Evolutionary conservation across 2,797 vertebrate genomes (phyloP).

Genomic region (Thalassophryne amazonica): DNA sequence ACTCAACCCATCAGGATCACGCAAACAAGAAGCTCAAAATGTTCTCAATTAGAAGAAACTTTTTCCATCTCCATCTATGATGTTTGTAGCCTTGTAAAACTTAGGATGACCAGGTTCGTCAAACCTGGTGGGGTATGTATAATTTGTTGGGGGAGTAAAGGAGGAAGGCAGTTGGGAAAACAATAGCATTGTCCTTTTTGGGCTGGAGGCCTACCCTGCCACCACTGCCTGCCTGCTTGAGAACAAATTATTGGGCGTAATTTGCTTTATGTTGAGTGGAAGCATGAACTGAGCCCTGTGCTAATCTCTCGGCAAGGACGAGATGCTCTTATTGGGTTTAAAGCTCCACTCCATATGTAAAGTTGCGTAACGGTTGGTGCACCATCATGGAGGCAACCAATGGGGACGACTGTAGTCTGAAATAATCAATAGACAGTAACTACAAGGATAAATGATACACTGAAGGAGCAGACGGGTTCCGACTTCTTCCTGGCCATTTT

Average conservation of each 20-base stretch:
- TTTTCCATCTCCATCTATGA: conserved; percentile 57
- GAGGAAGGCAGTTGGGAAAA: conserved; percentile 57
- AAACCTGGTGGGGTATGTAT: conserved; percentile 73
- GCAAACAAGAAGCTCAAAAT: conserved; percentile 64
- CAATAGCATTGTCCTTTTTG: conserved; percentile 66
- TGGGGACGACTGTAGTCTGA: conserved; percentile 1
- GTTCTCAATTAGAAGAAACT: conserved; percentile 69
- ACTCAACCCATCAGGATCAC: conserved; percentile 45
- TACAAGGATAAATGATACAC: conserved; percentile 31
- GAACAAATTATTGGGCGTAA: conserved; percentile 69
- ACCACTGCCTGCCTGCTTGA: conserved; percentile 38
- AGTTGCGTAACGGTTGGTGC: conserved; percentile 55
- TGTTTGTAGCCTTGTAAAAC: conserved; percentile 56
- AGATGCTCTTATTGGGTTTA: conserved; percentile 66
- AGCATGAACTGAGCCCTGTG: conserved; percentile 52
- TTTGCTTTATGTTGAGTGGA: conserved; percentile 68
- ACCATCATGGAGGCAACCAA: conserved; percentile 56
- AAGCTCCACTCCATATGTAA: conserved; percentile 58
- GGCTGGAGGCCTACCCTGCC: conserved; percentile 27
- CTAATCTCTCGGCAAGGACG: conserved; percentile 64
- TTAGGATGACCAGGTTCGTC: conserved; percentile 67
- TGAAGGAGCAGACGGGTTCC: conserved; percentile 18
- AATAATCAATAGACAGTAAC: neutral
- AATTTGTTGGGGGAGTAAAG: conserved; percentile 67
- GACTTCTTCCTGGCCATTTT: conserved; percentile 6